Base-by-base conservation (phyloP, 2,888 invertebrate genomes). In the Eristalis arbustorum region DNA sequence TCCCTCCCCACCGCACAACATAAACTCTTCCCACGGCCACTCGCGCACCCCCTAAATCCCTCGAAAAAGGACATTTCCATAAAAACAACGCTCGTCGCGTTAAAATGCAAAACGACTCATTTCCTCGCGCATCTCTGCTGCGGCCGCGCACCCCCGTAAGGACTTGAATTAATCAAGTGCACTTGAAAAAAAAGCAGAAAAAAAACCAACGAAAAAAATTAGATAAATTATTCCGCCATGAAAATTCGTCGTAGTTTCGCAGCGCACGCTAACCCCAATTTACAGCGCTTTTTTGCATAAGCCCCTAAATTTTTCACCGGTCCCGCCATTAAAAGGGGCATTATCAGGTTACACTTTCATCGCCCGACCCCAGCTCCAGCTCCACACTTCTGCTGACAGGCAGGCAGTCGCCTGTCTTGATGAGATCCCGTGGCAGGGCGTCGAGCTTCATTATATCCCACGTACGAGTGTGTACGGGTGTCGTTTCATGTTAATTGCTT, bases 401-500 rank as follows among this genome's bases (percentile, higher is more conserved):
- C 13, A n/a, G 57, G 22, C 72, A 25, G 42, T n/a, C 5, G n/a
- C 13, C 25, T 25, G 25, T 34, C 25, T 11, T 67, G 40, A 61
- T 28, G 59, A 64, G 74, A 75, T 66, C 62, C 57, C 18, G 42
- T 42, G 66, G 37, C 37, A 59, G 66, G 34, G 49, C 71, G 40
- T 72, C 61, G 23, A 71, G 59, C 66, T 82, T 85, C 72, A 84
- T 79, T 79, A 75, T 62, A 75, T 49, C 64, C 31, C 56, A 64
- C 69, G 34, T 56, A 34, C 28, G 42, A 18, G 18, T 13, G 59
- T 64, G 31, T 23, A 22, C 40, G 64, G 64, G 31, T 40, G 31
- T 63, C 69, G 67, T 83, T 79, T 79, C 71, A 62, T 78, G 71
- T 83, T 87, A 83, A 83, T 78, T 87, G 78, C 78, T 83, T 78